A percentile compares a stretch with the other conserved stretches of the same genome.
phyloP scores from a whole-genome alignment of 2,113 vertebrate genomes.

The Microcebus tavaratra region DNA sequence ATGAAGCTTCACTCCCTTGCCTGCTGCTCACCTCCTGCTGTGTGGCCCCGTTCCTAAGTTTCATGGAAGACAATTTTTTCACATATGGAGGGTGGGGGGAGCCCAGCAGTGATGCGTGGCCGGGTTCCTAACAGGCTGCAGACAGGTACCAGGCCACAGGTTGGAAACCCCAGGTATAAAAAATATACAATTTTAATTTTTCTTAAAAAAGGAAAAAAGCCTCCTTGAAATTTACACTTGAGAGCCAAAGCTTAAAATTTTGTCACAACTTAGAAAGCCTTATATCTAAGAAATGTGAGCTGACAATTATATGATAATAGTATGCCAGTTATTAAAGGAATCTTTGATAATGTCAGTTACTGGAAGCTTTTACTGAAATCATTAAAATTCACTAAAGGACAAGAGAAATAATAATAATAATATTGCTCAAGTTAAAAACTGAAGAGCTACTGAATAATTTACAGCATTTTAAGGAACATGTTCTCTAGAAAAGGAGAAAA shows the following conservation, averaged over 20 bases:
- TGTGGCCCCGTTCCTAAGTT: too few species aligned
- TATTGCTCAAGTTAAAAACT: slow-evolving; percentile 1
- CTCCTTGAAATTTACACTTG: background rate
- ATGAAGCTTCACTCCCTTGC: too few species aligned
- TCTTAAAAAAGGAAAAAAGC: background rate
- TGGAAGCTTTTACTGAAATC: background rate
- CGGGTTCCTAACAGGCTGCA: too few species aligned
- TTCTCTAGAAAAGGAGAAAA: background rate
- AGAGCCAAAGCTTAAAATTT: slow-evolving; percentile 32
- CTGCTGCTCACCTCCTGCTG: too few species aligned
- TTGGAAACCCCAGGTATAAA: background rate
- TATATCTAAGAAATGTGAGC: background rate
- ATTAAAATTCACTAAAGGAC: background rate
- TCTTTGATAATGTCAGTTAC: background rate
- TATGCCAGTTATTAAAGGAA: background rate
- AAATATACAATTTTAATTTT: background rate
- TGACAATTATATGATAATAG: slow-evolving; percentile 9
- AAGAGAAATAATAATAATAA: background rate
- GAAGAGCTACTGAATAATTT: background rate
- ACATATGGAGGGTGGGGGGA: too few species aligned
- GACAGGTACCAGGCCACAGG: too few species aligned
- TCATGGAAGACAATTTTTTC: too few species aligned
- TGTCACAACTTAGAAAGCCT: slow-evolving; percentile 16
- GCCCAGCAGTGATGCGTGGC: too few species aligned
- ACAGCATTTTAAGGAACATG: background rate